Base-by-base conservation (phyloP, 2,888 invertebrate species). In the Pteria penguin region DNA sequence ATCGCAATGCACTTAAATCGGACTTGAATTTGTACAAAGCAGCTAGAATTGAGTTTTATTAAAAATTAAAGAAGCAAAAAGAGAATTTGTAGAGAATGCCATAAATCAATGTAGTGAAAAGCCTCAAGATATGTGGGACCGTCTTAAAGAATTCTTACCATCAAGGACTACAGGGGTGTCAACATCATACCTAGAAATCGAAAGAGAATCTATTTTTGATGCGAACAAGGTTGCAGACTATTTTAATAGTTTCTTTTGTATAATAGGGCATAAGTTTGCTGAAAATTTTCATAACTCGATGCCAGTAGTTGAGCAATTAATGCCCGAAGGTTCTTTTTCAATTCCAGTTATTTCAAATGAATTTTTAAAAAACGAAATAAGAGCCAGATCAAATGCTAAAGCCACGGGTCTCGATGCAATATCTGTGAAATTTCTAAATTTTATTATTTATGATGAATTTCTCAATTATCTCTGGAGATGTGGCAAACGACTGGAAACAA, bases 31-130 rank as follows among this genome's bases (percentile, higher is more conserved):
- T 31, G 14, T 63, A 72, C 45, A 62, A 72, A 24, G 14, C 14
- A 2, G 55, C 31, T 2, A 14, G 57, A 63, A 62, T 18, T 29
- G 26, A 4, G 22, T 71, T 24, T 55, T 45, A 18, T 31, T 14
- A 4, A 31, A 60, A 32, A 32, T 60, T 32, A 62, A 45, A 24
- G 60, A 69, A 26, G 69, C 69, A 27, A 69, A 69, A 36, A 11
- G 18, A 24, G 36, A 57, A 8, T 69, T 60, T 36, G 45, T 45
- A 18, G 58, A 69, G n/a, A 45, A 69, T 36, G 69, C 24, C 0
- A 69, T 69, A n/a, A 45, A 36, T 24, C 60, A 69, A 60, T n/a
- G 22, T 11, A 29, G 27, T 18, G 26, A 45, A 27, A 69, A 60
- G 26, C 69, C 60, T 4, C 58, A 14, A 36, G 33, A 69, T 27